These are phyloP conservation scores for Celastrina argiolus DNA, from an alignment of 2,888 invertebrate genomes.

Conservation along the genomic window DNA sequence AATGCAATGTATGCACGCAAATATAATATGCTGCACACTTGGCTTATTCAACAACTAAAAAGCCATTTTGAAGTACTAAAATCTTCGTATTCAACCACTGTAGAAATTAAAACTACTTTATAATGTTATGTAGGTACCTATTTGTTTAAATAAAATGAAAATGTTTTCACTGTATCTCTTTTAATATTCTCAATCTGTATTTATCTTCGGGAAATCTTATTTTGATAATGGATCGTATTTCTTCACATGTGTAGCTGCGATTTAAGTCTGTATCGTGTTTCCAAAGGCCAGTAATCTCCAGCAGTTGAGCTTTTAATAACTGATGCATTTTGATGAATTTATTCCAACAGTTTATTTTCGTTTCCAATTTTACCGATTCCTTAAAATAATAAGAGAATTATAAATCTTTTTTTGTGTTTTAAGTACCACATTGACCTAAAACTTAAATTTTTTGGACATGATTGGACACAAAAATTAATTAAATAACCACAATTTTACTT, in stretches of 20 bases:
- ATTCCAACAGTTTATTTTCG: slow-evolving; percentile 54
- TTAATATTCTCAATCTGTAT: slow-evolving; percentile 61
- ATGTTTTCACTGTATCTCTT: slow-evolving; percentile 62
- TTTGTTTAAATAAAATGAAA: slow-evolving; percentile 12
- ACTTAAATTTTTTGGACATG: no score
- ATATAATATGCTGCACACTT: background rate
- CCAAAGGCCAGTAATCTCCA: slow-evolving; percentile 63
- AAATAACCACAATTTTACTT: no score
- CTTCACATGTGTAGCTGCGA: slow-evolving; percentile 58
- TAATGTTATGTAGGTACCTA: no score
- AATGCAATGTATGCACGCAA: slow-evolving; percentile 52
- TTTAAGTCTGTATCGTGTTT: slow-evolving; percentile 42
- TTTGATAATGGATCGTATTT: slow-evolving; percentile 64
- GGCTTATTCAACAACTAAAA: background rate
- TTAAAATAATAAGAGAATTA: slow-evolving; percentile 34
- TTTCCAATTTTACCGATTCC: slow-evolving; percentile 53
- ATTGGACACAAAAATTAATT: no score
- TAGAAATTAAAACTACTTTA: background rate
- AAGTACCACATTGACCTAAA: no score
- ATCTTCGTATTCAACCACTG: background rate
- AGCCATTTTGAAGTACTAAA: background rate
- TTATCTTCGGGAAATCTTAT: slow-evolving; percentile 67
- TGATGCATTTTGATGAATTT: slow-evolving; percentile 58
- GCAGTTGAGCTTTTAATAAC: slow-evolving; percentile 57
- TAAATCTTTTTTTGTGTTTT: no score